Base-by-base conservation (phyloP, 2,888 invertebrate species). In the Agrilus mali region DNA sequence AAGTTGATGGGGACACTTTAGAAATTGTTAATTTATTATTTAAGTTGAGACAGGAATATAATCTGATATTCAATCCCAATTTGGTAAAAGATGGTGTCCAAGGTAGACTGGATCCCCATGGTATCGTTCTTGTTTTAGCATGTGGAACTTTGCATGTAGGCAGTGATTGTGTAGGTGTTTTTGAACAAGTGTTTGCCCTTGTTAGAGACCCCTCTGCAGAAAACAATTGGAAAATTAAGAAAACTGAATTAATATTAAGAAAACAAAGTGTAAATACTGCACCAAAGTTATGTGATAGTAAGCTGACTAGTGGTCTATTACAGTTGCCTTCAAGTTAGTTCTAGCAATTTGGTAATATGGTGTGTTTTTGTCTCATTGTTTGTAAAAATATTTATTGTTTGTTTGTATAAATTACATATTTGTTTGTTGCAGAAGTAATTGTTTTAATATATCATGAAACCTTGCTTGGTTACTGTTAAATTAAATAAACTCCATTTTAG, bases 161-260 rank as follows among this genome's bases (percentile, higher is more conserved):
- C 12, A 52, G 63, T 4, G 60, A 64, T 22, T 72, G 71, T 50
- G 70, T 75, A 1, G 82, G 82, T 2, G 63, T 78, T 27, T 82
- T 80, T 58, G 80, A 81, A 55, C 77, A 80, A 54, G 65, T 71
- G 36, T 81, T 82, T 63, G 75, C 75, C 2, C 61, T 82, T 34
- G 65, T 77, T 16, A 69, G 75, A 47, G 80, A 82, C 59, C 80
- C 80, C 0, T 68, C 65, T 40, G 61, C 67, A 22, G 67, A 72
- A n/a, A 77, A 80, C 55, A 79, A 77, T 56, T 82, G 78, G 77
- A 80, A 79, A 62, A 72, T 81, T 16, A 80, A 79, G 58, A 71
- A 66, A n/a, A 68, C 72, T 7, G 66, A 73, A 51, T 55, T 74
- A 16, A 55, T 67, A 46, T 58, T 75, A 34, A 62, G 63, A 38